Conservation (phyloP, 2,888 invertebrate genomes). For the Blomia tropicalis region DNA sequence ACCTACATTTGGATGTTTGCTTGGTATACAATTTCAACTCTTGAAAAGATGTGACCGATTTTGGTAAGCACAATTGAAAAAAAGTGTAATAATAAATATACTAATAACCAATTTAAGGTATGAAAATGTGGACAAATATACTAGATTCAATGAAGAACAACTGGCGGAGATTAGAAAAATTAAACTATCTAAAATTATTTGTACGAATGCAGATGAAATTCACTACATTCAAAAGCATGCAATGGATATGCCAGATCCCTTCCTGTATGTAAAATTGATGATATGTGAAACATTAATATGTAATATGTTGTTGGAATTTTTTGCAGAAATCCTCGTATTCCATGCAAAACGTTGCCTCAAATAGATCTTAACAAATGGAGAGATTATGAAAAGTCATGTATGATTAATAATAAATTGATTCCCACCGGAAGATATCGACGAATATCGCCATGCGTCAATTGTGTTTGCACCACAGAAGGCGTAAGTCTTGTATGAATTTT, state of each 20-base stretch:
- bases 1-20: conserved; percentile 82
- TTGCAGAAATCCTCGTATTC: conserved; percentile 60
- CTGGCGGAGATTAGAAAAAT: conserved; percentile 63
- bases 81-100: background rate
- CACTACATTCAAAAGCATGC: conserved; percentile 73
- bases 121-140: conserved; percentile 61
- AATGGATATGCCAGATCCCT: conserved; percentile 76
- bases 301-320: background rate
- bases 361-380: conserved; percentile 68
- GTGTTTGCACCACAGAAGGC: conserved; percentile 42
- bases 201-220: conserved; percentile 70
- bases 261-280: conserved; percentile 44
- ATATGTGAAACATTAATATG: background rate
- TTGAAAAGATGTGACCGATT: conserved; percentile 81
- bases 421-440: conserved; percentile 37
- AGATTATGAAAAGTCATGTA: conserved; percentile 42
- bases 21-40: conserved; percentile 80
- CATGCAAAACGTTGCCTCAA: conserved; percentile 61
- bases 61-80: conserved; percentile 45
- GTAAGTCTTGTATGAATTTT: conserved; percentile 33
- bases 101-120: conserved; percentile 34
- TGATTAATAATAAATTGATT: conserved; percentile 36
- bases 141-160: conserved; percentile 66
- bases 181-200: conserved; percentile 65
- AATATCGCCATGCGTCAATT: conserved; percentile 41